phyloP scores from a whole-genome alignment of 2,797 vertebrate genomes.

The Eidolon dupreanum region DNA sequence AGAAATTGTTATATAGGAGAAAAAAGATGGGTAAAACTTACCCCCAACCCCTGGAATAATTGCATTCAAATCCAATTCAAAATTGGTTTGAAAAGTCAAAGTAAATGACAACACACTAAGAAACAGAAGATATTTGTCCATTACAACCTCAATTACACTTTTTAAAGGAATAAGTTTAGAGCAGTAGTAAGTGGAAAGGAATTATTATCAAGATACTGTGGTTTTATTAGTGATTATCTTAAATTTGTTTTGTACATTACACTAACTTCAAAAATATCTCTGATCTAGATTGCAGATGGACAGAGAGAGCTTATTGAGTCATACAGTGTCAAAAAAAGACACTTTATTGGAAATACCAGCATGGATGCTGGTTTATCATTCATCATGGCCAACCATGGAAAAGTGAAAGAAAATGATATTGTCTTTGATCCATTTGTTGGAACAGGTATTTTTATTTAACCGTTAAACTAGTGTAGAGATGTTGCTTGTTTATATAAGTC shows the following conservation, averaged over 20 bases:
- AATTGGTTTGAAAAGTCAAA: slow-evolving; percentile 43
- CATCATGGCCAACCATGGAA: slow-evolving; percentile 97
- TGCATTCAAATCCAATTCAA: neutral
- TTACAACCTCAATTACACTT: neutral
- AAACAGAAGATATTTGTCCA: neutral
- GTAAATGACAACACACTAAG: neutral
- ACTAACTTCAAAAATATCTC: slow-evolving; percentile 66
- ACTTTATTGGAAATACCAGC: slow-evolving; percentile 98
- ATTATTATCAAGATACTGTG: neutral
- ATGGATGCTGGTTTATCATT: slow-evolving; percentile 98
- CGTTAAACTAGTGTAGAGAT: neutral
- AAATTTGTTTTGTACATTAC: slow-evolving; percentile 15
- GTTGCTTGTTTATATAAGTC: neutral
- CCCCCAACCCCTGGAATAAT: neutral
- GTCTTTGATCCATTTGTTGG: slow-evolving; percentile 99
- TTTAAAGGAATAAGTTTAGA: neutral
- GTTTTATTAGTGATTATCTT: slow-evolving; percentile 32
- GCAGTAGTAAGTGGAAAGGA: neutral
- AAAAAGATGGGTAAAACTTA: neutral
- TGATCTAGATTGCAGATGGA: slow-evolving; percentile 94
- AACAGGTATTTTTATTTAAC: slow-evolving; percentile 89
- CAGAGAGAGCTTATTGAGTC: slow-evolving; percentile 97
- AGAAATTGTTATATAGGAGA: neutral
- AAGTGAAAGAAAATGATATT: slow-evolving; percentile 93
- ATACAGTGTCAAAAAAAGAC: slow-evolving; percentile 98